Evolutionary conservation across 2,113 vertebrate species (phyloP), one percentile per base, ranked within the genome.

Genomic region (Nipponia nippon): DNA sequence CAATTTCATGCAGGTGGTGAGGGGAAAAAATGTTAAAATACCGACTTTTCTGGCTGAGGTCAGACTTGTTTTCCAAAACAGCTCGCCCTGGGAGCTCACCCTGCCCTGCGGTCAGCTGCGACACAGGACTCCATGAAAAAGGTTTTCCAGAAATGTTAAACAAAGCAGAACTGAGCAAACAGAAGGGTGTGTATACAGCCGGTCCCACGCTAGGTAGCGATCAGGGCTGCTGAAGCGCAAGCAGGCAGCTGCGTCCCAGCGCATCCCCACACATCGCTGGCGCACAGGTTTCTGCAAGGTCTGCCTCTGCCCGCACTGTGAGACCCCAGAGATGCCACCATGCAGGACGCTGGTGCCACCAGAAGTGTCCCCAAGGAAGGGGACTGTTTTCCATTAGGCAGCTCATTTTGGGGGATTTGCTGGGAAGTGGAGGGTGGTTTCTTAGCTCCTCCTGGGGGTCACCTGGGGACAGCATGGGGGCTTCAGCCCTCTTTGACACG

Each of bases 121-220:
- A 62, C 86, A 58, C 1, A 0, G 83, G 36, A 6, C 56, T 72
- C 44, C 75, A 12, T 8, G 44, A 42, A 83, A 58, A 92, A 89
- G 29, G 40, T 32, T 86, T 80, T 92, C 87, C 91, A 92, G 83
- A 63, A 38, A 76, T 23, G 66, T 50, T 19, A 55, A 96, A 67
- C 83, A 36, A 92, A 95, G 93, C 85, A 88, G 93, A 92, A 79
- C 91, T 49, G 82, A 67, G 82, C 75, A 90, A 92, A 96, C 82
- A 93, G 40, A 29, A 58, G 82, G 85, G 78, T 21, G 93, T 75
- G 85, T 26, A 3, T 8, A 3, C 19, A 72, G 72, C 10, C 7
- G 5, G 76, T 32, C 77, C 63, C 88, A 61, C 0, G 2, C 44
- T 3, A 16, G 62, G 88, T 10, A 77, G 36, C 25, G 44, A 16